A percentile compares a stretch with the other conserved stretches of the same genome.
phyloP scores from a whole-genome alignment of 2,797 vertebrate species.

The Phoeniculus purpureus region DNA sequence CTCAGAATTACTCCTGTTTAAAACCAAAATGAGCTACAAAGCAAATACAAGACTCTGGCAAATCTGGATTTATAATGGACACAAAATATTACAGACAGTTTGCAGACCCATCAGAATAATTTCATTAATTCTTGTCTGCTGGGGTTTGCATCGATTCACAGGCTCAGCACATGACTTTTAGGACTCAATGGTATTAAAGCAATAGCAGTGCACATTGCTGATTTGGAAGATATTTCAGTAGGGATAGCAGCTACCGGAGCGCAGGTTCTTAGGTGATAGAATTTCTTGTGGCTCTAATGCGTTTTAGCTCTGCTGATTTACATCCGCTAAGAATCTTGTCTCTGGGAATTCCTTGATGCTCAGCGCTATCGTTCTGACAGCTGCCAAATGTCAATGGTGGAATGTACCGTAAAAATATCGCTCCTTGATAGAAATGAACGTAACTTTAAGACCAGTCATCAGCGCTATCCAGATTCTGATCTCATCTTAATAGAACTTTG shows the following conservation, averaged over 20 bases:
- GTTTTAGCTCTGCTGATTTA: conserved; percentile 44
- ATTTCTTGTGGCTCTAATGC: conserved; percentile 13
- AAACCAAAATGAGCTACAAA: not conserved
- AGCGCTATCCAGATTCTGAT: conserved; percentile 16
- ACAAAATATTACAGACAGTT: not conserved
- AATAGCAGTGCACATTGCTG: not conserved
- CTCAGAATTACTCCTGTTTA: not conserved
- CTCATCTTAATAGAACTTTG: conserved; percentile 26
- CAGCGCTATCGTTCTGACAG: conserved; percentile 31
- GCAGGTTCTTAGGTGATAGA: not conserved
- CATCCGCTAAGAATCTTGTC: conserved; percentile 25
- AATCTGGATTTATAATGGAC: not conserved
- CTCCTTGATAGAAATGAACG: conserved; percentile 7
- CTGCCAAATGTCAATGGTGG: conserved; percentile 43
- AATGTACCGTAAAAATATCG: conserved; percentile 42
- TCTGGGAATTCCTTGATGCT: conserved; percentile 29
- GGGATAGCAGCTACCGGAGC: not conserved
- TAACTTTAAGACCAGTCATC: conserved; percentile 21
- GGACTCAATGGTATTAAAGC: not conserved
- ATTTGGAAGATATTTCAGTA: not conserved
- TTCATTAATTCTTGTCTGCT: not conserved
- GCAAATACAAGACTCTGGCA: not conserved
- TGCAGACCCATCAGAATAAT: not conserved
- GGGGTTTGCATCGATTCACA: not conserved
- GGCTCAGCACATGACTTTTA: not conserved